phyloP scores from a whole-genome alignment of 2,797 vertebrate genomes.

The Carapus acus region DNA sequence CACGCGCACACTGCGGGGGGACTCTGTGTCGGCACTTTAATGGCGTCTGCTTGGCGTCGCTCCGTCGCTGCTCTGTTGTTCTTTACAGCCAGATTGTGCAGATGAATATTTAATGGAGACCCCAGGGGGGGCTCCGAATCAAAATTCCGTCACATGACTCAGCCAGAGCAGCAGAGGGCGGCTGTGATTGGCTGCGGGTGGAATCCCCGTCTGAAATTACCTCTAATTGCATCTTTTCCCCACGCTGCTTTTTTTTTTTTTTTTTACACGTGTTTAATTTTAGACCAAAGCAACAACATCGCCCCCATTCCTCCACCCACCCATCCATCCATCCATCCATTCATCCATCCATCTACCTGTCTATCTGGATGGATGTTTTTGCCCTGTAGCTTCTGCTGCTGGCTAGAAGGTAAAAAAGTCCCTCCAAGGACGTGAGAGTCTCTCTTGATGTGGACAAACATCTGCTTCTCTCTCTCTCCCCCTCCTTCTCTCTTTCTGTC shows the following conservation, averaged over 20 bases:
- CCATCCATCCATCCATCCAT: conserved; percentile 2
- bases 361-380: neutral
- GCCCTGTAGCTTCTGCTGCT: conserved; percentile 3
- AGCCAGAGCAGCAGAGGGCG: conserved; percentile 41
- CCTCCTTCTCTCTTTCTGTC: conserved; percentile 17
- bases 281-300: conserved; percentile 61
- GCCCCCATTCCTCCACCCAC: conserved; percentile 28
- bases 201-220: conserved; percentile 62
- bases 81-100: conserved; percentile 51
- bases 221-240: conserved; percentile 69
- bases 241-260: conserved; percentile 65
- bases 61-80: conserved; percentile 36
- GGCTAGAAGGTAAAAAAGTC: conserved; percentile 22
- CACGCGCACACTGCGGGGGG: too few relatives aligned
- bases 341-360: neutral
- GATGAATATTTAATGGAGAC: conserved; percentile 61
- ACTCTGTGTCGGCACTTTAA: too few relatives aligned
- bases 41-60: conserved; percentile 36
- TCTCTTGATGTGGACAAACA: conserved; percentile 56
- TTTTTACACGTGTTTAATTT: conserved; percentile 74
- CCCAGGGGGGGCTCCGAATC: conserved; percentile 48
- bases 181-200: conserved; percentile 56
- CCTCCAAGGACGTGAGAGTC: conserved; percentile 27
- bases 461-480: conserved; percentile 29
- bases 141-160: conserved; percentile 25